A percentile compares a stretch with the other conserved stretches of the same genome.
Evolutionary conservation across 2,797 vertebrate species (phyloP).

Genomic region (Acrossocheilus fasciatus): DNA sequence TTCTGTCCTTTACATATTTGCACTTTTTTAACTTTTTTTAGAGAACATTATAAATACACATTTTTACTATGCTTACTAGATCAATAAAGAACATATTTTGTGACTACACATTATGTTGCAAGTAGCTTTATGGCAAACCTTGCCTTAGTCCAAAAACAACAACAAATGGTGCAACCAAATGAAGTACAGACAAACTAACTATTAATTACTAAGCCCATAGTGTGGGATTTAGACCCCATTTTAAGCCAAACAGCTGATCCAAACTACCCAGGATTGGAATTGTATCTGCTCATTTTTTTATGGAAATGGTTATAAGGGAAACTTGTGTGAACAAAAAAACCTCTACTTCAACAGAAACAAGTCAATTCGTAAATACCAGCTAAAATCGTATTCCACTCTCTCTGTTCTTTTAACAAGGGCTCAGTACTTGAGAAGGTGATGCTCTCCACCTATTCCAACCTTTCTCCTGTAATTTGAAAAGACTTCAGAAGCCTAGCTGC

Average conservation of each 20-base stretch:
- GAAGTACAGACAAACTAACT: not conserved
- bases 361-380: not conserved
- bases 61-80: not conserved
- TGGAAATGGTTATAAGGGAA: not conserved
- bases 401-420: not conserved
- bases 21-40: not conserved
- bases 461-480: conserved; percentile 20
- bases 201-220: not conserved
- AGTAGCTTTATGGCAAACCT: too few species aligned
- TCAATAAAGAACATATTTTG: not conserved
- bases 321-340: not conserved
- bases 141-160: not conserved
- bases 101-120: not conserved
- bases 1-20: not conserved
- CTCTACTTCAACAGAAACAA: not conserved
- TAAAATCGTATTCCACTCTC: not conserved
- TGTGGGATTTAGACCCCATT: not conserved
- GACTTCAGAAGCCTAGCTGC: not conserved
- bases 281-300: not conserved
- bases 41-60: not conserved
- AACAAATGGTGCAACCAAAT: not conserved
- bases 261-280: not conserved
- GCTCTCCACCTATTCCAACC: not conserved
- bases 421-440: not conserved
- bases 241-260: not conserved